phyloP scores from a whole-genome alignment of 2,797 vertebrate species.

The Pangasius larnaudii region DNA sequence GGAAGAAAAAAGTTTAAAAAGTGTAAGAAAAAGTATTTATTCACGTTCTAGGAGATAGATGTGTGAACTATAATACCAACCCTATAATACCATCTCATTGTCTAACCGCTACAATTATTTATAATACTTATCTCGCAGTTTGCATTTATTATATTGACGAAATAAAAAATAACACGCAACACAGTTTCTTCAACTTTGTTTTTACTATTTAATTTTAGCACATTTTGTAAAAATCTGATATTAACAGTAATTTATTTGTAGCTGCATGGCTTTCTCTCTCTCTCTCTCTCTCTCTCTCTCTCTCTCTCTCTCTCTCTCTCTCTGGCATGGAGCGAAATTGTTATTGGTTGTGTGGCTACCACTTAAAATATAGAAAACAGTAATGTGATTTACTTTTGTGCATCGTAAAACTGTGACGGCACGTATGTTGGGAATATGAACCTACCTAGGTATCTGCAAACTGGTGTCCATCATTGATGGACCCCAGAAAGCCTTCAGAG shows the following conservation, averaged over 20 bases:
- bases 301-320: too few relatives aligned
- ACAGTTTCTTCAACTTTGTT: neutral
- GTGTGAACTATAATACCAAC: neutral
- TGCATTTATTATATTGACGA: neutral
- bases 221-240: neutral
- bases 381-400: too few relatives aligned
- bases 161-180: neutral
- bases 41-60: neutral
- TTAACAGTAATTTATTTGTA: neutral
- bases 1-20: neutral
- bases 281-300: too few relatives aligned
- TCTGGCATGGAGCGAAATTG: too few relatives aligned
- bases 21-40: neutral
- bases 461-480: neutral
- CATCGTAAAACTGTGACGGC: too few relatives aligned
- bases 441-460: neutral
- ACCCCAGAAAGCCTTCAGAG: neutral
- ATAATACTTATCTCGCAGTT: neutral
- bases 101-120: neutral
- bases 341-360: too few relatives aligned
- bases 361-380: too few relatives aligned
- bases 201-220: neutral
- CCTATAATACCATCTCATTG: neutral
- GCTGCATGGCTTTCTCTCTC: neutral
- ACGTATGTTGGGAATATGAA: too few relatives aligned